Conservation (phyloP, 64 coral and sea anemone genomes). For the Montipora foliosa region DNA sequence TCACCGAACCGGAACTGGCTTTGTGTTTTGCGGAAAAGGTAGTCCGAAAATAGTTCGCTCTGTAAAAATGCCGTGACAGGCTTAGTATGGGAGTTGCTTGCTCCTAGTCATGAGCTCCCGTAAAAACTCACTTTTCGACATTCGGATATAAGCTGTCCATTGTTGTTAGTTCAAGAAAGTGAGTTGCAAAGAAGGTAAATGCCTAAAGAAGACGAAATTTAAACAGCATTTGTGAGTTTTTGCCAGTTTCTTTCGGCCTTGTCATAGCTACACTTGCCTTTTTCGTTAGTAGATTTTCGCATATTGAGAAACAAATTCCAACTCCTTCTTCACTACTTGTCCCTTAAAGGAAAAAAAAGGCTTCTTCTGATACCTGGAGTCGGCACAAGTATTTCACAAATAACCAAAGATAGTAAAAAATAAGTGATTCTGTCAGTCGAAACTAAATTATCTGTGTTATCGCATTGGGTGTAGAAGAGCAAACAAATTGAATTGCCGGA, state of each 20-base stretch:
- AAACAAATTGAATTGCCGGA: too few species aligned
- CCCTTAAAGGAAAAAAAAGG: conserved; percentile 55
- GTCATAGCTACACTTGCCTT: conserved; percentile 56
- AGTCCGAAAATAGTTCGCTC: too few species aligned
- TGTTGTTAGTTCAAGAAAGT: conserved; percentile 89
- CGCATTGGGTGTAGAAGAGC: too few species aligned
- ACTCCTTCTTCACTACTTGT: conserved; percentile 99
- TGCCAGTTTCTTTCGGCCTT: background rate
- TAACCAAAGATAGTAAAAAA: background rate
- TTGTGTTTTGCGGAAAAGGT: too few species aligned
- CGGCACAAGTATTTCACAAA: too few species aligned
- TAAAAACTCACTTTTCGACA: conserved; percentile 88
- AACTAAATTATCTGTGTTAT: too few species aligned
- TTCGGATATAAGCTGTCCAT: conserved; percentile 98
- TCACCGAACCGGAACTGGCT: too few species aligned
- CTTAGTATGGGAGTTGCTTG: too few species aligned
- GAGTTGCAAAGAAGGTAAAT: conserved; percentile 98
- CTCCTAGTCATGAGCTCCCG: too few species aligned
- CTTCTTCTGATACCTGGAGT: too few species aligned
- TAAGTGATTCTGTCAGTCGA: too few species aligned
- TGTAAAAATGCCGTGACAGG: too few species aligned
- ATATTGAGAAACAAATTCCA: conserved; percentile 94
- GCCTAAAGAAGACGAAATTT: conserved; percentile 56
- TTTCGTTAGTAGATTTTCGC: conserved; percentile 79
- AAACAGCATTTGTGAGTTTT: background rate